phyloP scores from a whole-genome alignment of 2,888 invertebrate genomes.

The Sarcophaga rosellei region DNA sequence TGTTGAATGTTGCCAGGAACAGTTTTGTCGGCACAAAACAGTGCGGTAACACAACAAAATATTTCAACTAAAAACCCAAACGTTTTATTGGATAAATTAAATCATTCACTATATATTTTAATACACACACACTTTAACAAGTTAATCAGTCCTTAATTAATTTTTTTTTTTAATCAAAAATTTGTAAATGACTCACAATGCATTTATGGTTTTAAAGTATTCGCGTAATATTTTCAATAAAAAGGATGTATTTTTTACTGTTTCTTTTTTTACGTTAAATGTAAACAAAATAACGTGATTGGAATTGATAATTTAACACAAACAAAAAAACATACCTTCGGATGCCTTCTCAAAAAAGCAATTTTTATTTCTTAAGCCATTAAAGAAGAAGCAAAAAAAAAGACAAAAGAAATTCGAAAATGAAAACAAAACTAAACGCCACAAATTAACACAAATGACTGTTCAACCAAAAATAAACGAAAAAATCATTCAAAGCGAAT shows the following conservation, averaged over 20 bases:
- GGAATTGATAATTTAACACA: constrained; percentile 23
- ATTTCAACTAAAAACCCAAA: no score
- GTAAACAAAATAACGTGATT: constrained; percentile 17
- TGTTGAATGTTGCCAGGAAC: no score
- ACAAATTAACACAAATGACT: constrained; percentile 59
- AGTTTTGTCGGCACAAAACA: no score
- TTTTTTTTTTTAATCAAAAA: neutral
- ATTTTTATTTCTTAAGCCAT: constrained; percentile 8
- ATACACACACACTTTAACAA: no score
- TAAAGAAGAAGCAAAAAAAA: constrained; percentile 4
- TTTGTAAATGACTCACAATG: neutral
- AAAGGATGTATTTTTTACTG: constrained; percentile 29
- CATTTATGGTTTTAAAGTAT: neutral
- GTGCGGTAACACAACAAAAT: no score
- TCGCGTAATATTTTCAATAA: constrained; percentile 4
- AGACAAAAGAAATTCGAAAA: constrained; percentile 1
- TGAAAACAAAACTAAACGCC: constrained; percentile 51
- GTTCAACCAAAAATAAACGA: constrained; percentile 36
- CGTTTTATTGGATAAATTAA: no score
- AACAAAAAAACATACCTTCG: neutral
- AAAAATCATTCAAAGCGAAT: neutral
- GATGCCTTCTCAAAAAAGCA: neutral
- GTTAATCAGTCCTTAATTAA: neutral
- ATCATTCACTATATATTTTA: no score
- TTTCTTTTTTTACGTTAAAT: constrained; percentile 20